Conservation (phyloP, 2,888 invertebrate species). For the Pollenia angustigena region DNA sequence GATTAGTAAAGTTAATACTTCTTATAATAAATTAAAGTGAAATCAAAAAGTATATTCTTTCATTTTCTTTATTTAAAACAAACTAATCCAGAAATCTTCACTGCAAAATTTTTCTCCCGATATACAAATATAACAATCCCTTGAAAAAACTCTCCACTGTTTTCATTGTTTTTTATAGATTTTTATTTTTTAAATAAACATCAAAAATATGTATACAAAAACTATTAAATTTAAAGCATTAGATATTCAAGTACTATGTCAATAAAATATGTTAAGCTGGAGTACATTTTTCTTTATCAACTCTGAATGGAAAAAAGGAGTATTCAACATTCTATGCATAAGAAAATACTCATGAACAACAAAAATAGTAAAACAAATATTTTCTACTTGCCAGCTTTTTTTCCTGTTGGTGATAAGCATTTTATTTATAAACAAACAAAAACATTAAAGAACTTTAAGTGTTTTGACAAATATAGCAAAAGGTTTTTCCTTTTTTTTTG, state of each 20-base stretch:
- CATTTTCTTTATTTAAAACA: too few species aligned
- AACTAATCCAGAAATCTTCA: too few species aligned
- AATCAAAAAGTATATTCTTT: too few species aligned
- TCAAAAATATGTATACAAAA: slow-evolving; percentile 3
- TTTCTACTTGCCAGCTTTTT: slow-evolving; percentile 19
- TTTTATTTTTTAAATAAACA: neutral
- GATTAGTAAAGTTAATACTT: too few species aligned
- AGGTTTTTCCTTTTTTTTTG: slow-evolving; percentile 15
- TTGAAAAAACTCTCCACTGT: neutral
- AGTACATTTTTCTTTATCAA: slow-evolving; percentile 44
- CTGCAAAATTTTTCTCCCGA: too few species aligned
- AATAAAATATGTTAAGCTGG: slow-evolving; percentile 66
- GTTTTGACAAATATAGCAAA: slow-evolving; percentile 72
- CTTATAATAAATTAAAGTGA: too few species aligned
- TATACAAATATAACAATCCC: too few species aligned
- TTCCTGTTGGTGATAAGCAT: slow-evolving; percentile 68
- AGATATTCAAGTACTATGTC: slow-evolving; percentile 63
- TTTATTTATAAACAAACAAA: slow-evolving; percentile 69
- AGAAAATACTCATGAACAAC: neutral
- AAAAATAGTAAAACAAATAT: slow-evolving; percentile 23
- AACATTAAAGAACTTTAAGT: slow-evolving; percentile 72
- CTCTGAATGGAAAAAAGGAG: neutral
- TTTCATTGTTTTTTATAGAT: slow-evolving; percentile 15
- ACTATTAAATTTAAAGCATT: slow-evolving; percentile 63
- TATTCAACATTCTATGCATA: slow-evolving; percentile 29